Evolutionary conservation across 2,113 vertebrate genomes (phyloP), one percentile per base, ranked within the genome.

Genomic region (Mustela nigripes): DNA sequence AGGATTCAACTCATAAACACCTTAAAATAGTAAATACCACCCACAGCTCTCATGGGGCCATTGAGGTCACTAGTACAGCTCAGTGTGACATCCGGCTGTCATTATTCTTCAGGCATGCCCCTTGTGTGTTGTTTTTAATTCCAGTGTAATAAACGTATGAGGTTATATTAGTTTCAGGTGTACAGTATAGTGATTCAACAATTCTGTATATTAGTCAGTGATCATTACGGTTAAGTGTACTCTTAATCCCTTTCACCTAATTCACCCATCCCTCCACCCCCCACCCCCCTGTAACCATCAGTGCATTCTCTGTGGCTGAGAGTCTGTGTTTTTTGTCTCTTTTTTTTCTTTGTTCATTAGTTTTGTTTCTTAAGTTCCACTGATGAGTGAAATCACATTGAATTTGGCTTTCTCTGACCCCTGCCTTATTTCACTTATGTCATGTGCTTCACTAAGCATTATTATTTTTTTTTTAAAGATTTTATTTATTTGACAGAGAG

Each of bases 1-100:
- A 45, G 48, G 58, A 80, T 39, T 95, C 33, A 97, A 11, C 79
- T 95, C 21, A 18, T 81, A 71, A 67, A 76, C 4, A 53, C 24
- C 33, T 93, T 94, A 42, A 76, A 94, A 48, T 91, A 88, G 58
- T 58, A 93, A 28, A 53, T 87, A 10, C 31, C 18, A 67, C 78
- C 81, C 83, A 18, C 15, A 50, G 26, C 39, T 94, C 33, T 80
- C 18, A 6, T 48, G 65, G 45, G 89, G 21, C 71, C 58, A 33
- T 50, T 53, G 39, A 88, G 56, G 42, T 91, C 39, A 53, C n/a
- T 67, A 50, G 22, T 65, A 3, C 60, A 58, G 60, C 53, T 86
- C 36, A 58, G 36, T 81, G 39, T 91, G 67, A 15, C 71, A 56
- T 58, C 9, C 84, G 33, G 36, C 36, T 95, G 18, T 73, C n/a